Evolutionary conservation across 1,140 invertebrate genomes (phyloP), one percentile per base, ranked within the genome.

Genomic region (Bombus vancouverensis): DNA sequence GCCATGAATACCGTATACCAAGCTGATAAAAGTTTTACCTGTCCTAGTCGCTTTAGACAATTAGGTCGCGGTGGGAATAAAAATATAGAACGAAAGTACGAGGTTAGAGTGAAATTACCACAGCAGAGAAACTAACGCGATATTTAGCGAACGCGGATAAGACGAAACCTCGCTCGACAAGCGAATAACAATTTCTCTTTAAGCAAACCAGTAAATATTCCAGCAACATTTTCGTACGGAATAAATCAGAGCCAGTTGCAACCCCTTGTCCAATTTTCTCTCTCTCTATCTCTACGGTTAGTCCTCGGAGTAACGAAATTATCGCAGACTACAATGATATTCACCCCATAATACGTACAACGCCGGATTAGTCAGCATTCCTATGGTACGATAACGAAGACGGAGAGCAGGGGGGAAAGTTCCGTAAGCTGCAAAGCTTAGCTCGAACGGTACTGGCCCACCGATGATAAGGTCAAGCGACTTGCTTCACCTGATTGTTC

Each of bases 381-480:
- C 74, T 57, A 57, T 57, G 28, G 22, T 13, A 9, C 74, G 74
- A 76, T 76, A 76, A 76, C 74, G 15, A 76, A 76, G 10, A 32
- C 71, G 1, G 15, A 22, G 28, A 18, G 42, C 28, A 25, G 68
- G 25, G 25, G 12, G 22, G 39, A 73, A 73, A 73, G 42, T 73
- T 73, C 3, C 42, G 42, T 73, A 73, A 73, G 74, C 74, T n/a
- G 12, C 22, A 12, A 37, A 57, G 73, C 73, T 75, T 57, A 53
- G 32, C 32, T 57, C 22, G 22, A 53, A 32, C 28, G 37, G 4
- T 34, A 25, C 3, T 78, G 47, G 76, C 32, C 42, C 25, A 39
- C 34, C 71, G 39, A 73, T 4, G 87, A 88, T 85, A 88, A 72
- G 76, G 47, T 62, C 71, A 85, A 53, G 34, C 79, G 68, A 83